Conservation (phyloP, 1,140 invertebrate genomes). For the Drosophila lowei region DNA sequence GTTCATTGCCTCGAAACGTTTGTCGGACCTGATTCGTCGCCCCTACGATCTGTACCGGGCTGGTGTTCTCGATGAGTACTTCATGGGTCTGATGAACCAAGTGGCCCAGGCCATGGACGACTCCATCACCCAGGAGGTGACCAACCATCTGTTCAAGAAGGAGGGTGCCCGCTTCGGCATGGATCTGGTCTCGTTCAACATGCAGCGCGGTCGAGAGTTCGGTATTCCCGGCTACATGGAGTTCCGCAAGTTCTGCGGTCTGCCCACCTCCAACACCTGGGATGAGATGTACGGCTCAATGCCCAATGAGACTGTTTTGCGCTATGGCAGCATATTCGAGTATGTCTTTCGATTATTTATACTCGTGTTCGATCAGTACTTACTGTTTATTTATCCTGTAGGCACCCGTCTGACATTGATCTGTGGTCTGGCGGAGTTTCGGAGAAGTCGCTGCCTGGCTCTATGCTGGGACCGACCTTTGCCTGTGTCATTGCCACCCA, state of each 20-base stretch:
- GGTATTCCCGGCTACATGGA: conserved; percentile 96
- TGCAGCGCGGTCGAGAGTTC: conserved; percentile 96
- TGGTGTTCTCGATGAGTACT: conserved; percentile 94
- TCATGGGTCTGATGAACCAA: conserved; percentile 97
- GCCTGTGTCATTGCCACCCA: conserved; percentile 98
- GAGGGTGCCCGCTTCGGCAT: conserved; percentile 92
- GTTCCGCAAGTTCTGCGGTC: conserved; percentile 95
- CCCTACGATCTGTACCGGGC: conserved; percentile 96
- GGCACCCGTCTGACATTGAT: conserved; percentile 93
- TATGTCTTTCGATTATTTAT: conserved; percentile 83
- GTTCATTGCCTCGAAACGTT: conserved; percentile 94
- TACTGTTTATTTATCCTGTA: conserved; percentile 60
- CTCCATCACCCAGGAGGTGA: conserved; percentile 96
- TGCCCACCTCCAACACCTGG: conserved; percentile 91
- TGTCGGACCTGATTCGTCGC: conserved; percentile 94
- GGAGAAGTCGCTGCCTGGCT: conserved; percentile 92
- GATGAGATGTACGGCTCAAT: conserved; percentile 94
- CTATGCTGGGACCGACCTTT: conserved; percentile 97
- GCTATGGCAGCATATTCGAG: conserved; percentile 90
- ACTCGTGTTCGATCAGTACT: background rate
- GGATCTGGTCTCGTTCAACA: conserved; percentile 97
- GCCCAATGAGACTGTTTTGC: conserved; percentile 93
- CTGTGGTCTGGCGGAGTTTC: conserved; percentile 97
- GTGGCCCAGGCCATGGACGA: conserved; percentile 97
- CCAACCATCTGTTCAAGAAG: conserved; percentile 96